phyloP scores from a whole-genome alignment of 2,888 invertebrate genomes.

The Alentia gelatinosa region DNA sequence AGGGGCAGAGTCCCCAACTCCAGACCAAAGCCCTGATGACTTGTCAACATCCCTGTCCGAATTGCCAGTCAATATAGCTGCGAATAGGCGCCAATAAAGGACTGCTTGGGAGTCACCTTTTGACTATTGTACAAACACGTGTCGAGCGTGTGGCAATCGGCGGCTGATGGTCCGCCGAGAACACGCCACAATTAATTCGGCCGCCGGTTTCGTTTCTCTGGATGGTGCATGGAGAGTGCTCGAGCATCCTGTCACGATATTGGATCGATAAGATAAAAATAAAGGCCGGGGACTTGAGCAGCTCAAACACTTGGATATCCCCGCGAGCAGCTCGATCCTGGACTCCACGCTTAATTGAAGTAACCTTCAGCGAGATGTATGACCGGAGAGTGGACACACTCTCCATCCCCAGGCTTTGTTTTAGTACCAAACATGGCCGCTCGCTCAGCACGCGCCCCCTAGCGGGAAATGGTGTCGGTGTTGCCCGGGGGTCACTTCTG shows the following conservation, averaged over 20 bases:
- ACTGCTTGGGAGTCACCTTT: conserved; percentile 20
- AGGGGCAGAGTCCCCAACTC: neutral
- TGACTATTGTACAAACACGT: neutral
- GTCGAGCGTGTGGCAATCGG: neutral
- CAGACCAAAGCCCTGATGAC: neutral
- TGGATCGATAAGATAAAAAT: conserved; percentile 10
- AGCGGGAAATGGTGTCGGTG: neutral
- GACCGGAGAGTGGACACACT: neutral
- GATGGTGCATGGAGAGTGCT: neutral
- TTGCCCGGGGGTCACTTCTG: neutral
- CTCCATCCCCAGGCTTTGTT: neutral
- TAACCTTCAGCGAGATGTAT: neutral
- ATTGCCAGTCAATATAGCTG: neutral
- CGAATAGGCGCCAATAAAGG: conserved; percentile 20
- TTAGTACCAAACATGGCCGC: neutral
- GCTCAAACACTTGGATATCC: neutral
- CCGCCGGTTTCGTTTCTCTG: neutral
- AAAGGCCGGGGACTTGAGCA: too few relatives aligned
- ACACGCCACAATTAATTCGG: conserved; percentile 6
- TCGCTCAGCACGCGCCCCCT: neutral
- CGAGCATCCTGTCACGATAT: neutral
- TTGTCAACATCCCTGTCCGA: neutral
- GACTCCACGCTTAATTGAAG: neutral
- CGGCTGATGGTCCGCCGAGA: neutral
- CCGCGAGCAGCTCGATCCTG: neutral